These are phyloP conservation scores for Crossocerus cetratus DNA, from an alignment of 2,888 invertebrate species.

Conservation along the genomic window DNA sequence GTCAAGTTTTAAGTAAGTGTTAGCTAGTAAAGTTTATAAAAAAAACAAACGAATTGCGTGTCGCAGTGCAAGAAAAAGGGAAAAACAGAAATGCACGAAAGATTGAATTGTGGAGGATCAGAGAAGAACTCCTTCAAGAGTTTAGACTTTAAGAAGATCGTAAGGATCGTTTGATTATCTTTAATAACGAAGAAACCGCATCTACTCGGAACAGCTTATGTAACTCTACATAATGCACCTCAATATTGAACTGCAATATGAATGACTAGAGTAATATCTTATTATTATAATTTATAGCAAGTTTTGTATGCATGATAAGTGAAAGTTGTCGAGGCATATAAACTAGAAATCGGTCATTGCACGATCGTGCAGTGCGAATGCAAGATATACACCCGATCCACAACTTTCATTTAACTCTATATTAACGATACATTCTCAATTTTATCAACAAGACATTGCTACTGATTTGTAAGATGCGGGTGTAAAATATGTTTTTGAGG, in stretches of 20 bases:
- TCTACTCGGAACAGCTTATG: not conserved
- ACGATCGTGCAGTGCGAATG: conserved; percentile 8
- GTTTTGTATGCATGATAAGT: conserved; percentile 71
- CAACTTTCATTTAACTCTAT: conserved; percentile 70
- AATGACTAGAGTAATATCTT: conserved; percentile 70
- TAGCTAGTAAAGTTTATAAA: too few relatives aligned
- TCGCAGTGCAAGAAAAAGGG: not conserved
- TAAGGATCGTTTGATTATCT: too few relatives aligned
- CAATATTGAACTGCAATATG: conserved; percentile 70
- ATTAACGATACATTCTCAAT: conserved; percentile 60
- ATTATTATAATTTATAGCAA: conserved; percentile 70
- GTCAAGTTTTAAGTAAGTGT: too few relatives aligned
- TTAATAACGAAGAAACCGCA: not conserved
- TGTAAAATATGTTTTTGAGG: conserved; percentile 57
- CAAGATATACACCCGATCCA: conserved; percentile 29
- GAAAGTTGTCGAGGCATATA: conserved; percentile 64
- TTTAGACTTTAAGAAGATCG: too few relatives aligned
- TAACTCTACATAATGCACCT: not conserved
- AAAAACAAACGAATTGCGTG: too few relatives aligned
- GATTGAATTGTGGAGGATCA: conserved; percentile 15
- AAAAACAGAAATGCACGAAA: conserved; percentile 24
- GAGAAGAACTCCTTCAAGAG: too few relatives aligned
- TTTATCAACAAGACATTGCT: conserved; percentile 63
- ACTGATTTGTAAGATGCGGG: conserved; percentile 64
- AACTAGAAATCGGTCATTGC: conserved; percentile 21